phyloP scores from a whole-genome alignment of 2,113 vertebrate genomes.

The Furnarius figulus region DNA sequence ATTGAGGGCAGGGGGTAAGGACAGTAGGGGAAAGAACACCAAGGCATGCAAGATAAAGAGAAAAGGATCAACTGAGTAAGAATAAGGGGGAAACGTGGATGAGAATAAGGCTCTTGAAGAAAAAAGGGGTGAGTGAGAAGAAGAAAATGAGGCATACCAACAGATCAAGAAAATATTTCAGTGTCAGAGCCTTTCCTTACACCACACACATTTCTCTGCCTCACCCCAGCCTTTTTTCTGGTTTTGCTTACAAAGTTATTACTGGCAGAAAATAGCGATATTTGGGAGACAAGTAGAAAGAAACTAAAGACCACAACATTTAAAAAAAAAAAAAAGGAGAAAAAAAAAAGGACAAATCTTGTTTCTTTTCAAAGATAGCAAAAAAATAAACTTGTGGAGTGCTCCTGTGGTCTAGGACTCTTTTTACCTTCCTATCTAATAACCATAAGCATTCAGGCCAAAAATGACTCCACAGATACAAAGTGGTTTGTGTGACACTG shows the following conservation, averaged over 20 bases:
- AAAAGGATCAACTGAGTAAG: neutral
- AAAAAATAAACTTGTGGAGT: neutral
- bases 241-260: neutral
- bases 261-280: neutral
- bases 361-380: fast-evolving
- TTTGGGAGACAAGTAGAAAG: neutral
- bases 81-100: neutral
- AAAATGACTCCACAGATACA: neutral
- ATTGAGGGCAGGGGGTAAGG: neutral
- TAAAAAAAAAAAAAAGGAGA: neutral
- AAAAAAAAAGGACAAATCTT: neutral
- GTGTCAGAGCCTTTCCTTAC: neutral
- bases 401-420: neutral
- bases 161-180: neutral
- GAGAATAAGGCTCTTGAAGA: neutral
- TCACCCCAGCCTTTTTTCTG: fast-evolving
- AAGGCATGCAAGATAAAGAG: neutral
- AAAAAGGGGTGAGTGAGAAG: neutral
- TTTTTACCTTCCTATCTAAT: neutral
- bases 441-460: neutral
- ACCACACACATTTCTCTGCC: fast-evolving
- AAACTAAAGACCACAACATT: neutral
- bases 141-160: neutral
- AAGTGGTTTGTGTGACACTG: neutral
- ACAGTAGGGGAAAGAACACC: fast-evolving